phyloP scores from a whole-genome alignment of 2,113 vertebrate species.

The Chaenocephalus aceratus region DNA sequence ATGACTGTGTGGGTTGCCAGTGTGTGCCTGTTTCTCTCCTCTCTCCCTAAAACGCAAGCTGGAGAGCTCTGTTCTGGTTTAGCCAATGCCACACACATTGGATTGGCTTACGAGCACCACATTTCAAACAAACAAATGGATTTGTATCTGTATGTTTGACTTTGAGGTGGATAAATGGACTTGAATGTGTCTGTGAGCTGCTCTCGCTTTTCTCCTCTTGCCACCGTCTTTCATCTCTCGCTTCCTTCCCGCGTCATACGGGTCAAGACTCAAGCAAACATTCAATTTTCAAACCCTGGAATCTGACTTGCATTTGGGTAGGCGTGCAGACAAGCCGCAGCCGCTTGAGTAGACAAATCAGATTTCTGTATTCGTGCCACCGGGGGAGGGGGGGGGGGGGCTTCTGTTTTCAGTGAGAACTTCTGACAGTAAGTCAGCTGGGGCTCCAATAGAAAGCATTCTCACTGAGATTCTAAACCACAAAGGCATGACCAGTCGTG shows the following conservation, averaged over 20 bases:
- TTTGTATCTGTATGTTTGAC: constrained; percentile 27
- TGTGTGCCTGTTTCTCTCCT: background rate
- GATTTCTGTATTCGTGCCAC: constrained; percentile 41
- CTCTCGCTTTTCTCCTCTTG: background rate
- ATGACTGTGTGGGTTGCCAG: constrained; percentile 27
- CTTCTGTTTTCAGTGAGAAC: constrained; percentile 62
- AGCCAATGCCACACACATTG: background rate
- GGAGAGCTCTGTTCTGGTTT: background rate
- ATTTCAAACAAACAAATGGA: constrained; percentile 16
- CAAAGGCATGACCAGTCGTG: constrained; percentile 52
- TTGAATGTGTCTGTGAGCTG: background rate
- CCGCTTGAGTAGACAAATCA: constrained; percentile 51
- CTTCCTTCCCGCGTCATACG: background rate
- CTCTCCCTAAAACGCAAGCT: background rate
- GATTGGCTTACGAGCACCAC: background rate
- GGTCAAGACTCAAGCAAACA: constrained; percentile 30
- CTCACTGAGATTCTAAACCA: constrained; percentile 44
- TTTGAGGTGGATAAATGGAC: constrained; percentile 17
- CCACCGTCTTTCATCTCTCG: background rate
- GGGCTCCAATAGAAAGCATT: constrained; percentile 45
- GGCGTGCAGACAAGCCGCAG: constrained; percentile 28
- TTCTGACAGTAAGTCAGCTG: constrained; percentile 62
- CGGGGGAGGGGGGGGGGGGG: background rate
- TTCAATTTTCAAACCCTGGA: constrained; percentile 54
- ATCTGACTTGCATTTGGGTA: constrained; percentile 15